These are phyloP conservation scores for Oceanodroma leucorhoa DNA, from an alignment of 2,797 vertebrate species.

Conservation along the genomic window DNA sequence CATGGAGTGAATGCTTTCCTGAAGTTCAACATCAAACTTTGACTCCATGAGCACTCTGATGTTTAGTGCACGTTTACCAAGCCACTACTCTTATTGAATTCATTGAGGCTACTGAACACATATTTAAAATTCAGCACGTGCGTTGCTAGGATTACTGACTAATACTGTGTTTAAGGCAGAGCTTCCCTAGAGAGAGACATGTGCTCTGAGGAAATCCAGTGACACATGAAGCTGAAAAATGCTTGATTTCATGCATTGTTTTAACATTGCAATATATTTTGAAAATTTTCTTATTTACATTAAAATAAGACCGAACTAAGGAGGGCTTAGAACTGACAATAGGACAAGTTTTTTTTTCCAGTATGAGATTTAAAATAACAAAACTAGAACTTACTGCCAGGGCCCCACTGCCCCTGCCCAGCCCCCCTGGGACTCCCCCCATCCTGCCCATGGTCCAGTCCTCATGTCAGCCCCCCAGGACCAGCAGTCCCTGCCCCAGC, in stretches of 20 bases:
- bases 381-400: neutral
- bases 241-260: neutral
- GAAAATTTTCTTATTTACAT: neutral
- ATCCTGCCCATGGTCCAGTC: neutral
- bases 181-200: neutral
- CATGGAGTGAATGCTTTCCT: neutral
- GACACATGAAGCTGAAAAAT: neutral
- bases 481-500: neutral
- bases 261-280: neutral
- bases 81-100: neutral
- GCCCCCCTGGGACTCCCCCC: fast-evolving
- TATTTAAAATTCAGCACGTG: neutral
- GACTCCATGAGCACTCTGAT: neutral
- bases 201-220: neutral
- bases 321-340: neutral
- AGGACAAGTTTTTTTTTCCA: neutral
- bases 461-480: fast-evolving
- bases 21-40: neutral
- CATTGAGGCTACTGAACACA: neutral
- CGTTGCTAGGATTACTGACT: neutral
- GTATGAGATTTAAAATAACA: neutral
- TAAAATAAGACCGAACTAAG: neutral
- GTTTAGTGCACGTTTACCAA: neutral
- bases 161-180: neutral
- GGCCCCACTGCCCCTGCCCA: fast-evolving